Base-by-base conservation (phyloP, 2,797 vertebrate genomes). In the Peromyscus attwateri region DNA sequence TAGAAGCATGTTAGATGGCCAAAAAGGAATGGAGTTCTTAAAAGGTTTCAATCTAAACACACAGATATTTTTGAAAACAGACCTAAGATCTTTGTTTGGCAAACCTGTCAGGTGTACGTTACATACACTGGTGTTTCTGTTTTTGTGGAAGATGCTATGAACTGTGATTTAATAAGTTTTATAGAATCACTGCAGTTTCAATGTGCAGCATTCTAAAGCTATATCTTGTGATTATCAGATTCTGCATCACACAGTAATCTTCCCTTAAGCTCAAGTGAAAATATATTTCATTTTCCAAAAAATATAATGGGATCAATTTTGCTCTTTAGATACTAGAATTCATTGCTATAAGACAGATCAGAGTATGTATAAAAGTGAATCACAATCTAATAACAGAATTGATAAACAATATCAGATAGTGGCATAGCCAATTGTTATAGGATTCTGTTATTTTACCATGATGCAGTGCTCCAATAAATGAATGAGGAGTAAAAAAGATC, bases 241-340 rank as follows among this genome's bases (percentile, higher is more conserved):
- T 89, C 27, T 16, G 12, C 40, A 71, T 29, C 12, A 81, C 11
- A 71, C 31, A n/a, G 4, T 49, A 89, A 76, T 21, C 11, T 3
- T 66, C 23, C 88, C 13, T 49, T 52, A 76, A 71, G 31, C n/a
- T 43, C 34, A 93, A 83, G 55, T 60, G 23, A 10, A 8, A 92
- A 27, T 31, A 11, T 85, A 82, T 73, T 97, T 95, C 37, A 34
- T 21, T 62, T 94, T 93, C 37, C 12, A 40, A 31, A 31, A 92
- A 85, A 43, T 29, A 31, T 27, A 49, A 27, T 0, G 37, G 13
- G 34, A 83, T 13, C 4, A 81, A 81, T 64, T 92, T 94, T 82
- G 25, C 31, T 92, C 75, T 55, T 60, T 9, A 37, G 34, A 66
- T 25, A 57, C 19, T 77, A 40, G 55, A 60, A 23, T 34, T 31